Evolutionary conservation across 2,113 vertebrate genomes (phyloP).

Genomic region (Sula dactylatra): DNA sequence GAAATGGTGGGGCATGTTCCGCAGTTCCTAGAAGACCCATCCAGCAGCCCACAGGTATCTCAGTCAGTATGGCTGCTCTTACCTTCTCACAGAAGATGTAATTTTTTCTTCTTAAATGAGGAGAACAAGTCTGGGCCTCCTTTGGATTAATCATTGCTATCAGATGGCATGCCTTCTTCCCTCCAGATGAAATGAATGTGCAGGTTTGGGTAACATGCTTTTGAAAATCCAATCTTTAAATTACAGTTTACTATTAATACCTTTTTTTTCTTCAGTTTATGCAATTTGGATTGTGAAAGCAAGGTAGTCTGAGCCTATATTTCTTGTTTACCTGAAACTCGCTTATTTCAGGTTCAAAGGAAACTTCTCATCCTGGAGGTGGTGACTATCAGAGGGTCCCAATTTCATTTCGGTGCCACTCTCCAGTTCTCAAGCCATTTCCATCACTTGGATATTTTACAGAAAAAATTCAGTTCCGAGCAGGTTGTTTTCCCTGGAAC

Average conservation of each 20-base stretch:
- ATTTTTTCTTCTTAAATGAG: background rate
- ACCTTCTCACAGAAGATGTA: background rate
- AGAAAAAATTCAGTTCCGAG: background rate
- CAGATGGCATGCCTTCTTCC: constrained; percentile 15
- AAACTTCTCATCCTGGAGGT: background rate
- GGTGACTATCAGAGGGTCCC: background rate
- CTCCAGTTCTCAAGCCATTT: background rate
- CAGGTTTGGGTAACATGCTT: background rate
- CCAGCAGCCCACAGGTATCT: background rate
- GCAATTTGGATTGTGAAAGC: constrained; percentile 36
- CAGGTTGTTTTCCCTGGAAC: background rate
- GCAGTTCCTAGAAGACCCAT: background rate
- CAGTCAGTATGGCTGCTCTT: background rate
- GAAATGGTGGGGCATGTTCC: background rate
- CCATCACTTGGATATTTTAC: background rate
- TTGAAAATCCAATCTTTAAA: constrained; percentile 44
- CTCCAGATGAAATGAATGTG: background rate
- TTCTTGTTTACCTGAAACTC: background rate
- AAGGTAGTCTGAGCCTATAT: background rate
- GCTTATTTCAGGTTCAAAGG: background rate
- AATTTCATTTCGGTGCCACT: background rate
- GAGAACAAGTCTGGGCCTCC: constrained; percentile 38
- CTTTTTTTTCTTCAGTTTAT: background rate
- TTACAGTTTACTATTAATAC: background rate
- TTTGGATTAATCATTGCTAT: constrained; percentile 33